Evolutionary conservation across 2,113 vertebrate genomes (phyloP).

Genomic region (Cinclus mexicanus): DNA sequence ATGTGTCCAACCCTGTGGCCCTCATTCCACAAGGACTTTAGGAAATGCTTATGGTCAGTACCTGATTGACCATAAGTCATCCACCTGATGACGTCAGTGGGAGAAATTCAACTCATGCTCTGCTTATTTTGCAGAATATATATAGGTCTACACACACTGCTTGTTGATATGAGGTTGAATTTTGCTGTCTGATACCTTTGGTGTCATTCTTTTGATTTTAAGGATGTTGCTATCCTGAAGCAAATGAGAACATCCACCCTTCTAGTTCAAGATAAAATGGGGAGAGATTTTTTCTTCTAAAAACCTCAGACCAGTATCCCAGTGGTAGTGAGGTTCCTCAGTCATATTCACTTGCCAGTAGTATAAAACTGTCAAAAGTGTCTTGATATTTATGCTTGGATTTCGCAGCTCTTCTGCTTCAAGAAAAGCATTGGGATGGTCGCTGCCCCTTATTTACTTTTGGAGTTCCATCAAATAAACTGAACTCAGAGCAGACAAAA

Average conservation of each 20-base stretch:
- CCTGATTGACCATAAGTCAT: background rate
- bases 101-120: background rate
- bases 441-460: background rate
- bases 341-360: background rate
- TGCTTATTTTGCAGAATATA: background rate
- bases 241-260: background rate
- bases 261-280: background rate
- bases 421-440: background rate
- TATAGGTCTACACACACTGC: background rate
- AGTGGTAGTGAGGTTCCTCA: background rate
- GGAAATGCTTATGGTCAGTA: background rate
- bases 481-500: background rate
- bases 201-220: background rate
- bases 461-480: background rate
- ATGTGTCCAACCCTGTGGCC: background rate
- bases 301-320: background rate
- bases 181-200: background rate
- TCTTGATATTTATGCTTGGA: background rate
- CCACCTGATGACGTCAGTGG: background rate
- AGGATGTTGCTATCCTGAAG: background rate
- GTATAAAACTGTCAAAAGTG: background rate
- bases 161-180: background rate
- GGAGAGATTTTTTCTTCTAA: background rate
- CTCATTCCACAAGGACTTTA: background rate
- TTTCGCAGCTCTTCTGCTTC: background rate